Conservation (phyloP, 2,888 invertebrate genomes). For the Platycnemis pennipes region DNA sequence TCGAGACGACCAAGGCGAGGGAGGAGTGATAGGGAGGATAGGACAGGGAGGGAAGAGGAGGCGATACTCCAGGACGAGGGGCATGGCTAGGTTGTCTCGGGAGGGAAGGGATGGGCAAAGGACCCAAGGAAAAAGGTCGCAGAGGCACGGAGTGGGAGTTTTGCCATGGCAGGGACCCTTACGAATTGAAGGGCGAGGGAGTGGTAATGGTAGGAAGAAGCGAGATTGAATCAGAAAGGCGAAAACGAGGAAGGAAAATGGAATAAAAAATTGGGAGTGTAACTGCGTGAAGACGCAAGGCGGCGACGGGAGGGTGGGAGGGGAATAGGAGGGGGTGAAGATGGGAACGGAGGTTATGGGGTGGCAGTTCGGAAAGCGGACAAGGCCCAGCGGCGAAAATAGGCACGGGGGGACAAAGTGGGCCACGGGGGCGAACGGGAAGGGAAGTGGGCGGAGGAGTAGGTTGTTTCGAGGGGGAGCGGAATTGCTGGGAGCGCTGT, state of each 20-base stretch:
- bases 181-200: not conserved
- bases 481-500: not conserved
- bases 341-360: too few species aligned
- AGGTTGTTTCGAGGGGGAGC: not conserved
- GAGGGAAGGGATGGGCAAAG: not conserved
- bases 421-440: not conserved
- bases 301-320: not conserved
- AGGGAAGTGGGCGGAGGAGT: not conserved
- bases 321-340: not conserved
- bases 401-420: not conserved
- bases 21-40: too few species aligned
- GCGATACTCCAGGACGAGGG: not conserved
- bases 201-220: not conserved
- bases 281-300: not conserved
- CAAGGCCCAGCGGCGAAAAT: not conserved
- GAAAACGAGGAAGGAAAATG: slow-evolving; percentile 2
- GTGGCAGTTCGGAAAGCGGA: not conserved
- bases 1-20: not conserved
- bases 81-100: not conserved
- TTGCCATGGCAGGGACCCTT: not conserved
- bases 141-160: not conserved
- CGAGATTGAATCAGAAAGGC: not conserved
- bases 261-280: not conserved
- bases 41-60: too few species aligned
- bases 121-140: not conserved